Percentiles rank a stretch among this genome's conserved stretches.
These are phyloP conservation scores for Cyanistes caeruleus DNA, from an alignment of 2,113 vertebrate species.

Conservation along the genomic window DNA sequence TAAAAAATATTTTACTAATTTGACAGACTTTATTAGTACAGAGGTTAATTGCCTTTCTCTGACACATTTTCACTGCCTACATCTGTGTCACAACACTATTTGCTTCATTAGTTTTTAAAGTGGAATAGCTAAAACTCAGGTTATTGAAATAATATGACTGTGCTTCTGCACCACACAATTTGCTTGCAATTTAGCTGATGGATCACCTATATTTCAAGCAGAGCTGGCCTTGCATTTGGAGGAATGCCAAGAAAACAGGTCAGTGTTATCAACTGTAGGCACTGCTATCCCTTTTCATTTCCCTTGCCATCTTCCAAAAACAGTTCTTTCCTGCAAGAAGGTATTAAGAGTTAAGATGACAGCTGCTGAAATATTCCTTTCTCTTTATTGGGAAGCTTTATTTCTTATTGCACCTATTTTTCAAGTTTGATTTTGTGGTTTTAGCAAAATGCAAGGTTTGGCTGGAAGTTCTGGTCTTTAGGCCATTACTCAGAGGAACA, in stretches of 20 bases:
- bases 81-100: slow-evolving; percentile 78
- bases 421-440: slow-evolving; percentile 19
- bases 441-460: background rate
- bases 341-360: slow-evolving; percentile 14
- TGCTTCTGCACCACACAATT: slow-evolving; percentile 26
- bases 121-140: slow-evolving; percentile 60
- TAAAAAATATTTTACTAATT: slow-evolving; percentile 55
- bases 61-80: slow-evolving; percentile 71
- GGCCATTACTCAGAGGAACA: background rate
- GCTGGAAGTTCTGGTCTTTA: background rate
- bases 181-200: slow-evolving; percentile 51
- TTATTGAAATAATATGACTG: slow-evolving; percentile 14
- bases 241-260: slow-evolving; percentile 51
- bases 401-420: slow-evolving; percentile 27
- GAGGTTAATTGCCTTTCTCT: slow-evolving; percentile 78
- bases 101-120: slow-evolving; percentile 80
- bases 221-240: slow-evolving; percentile 45
- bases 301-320: slow-evolving; percentile 16
- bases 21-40: slow-evolving; percentile 54
- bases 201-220: slow-evolving; percentile 54
- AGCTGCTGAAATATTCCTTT: slow-evolving; percentile 21
- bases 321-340: slow-evolving; percentile 17
- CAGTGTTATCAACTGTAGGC: slow-evolving; percentile 48
- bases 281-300: slow-evolving; percentile 38
- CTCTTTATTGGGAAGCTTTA: slow-evolving; percentile 2